phyloP scores from a whole-genome alignment of 2,797 vertebrate genomes.

The Acrossocheilus fasciatus region DNA sequence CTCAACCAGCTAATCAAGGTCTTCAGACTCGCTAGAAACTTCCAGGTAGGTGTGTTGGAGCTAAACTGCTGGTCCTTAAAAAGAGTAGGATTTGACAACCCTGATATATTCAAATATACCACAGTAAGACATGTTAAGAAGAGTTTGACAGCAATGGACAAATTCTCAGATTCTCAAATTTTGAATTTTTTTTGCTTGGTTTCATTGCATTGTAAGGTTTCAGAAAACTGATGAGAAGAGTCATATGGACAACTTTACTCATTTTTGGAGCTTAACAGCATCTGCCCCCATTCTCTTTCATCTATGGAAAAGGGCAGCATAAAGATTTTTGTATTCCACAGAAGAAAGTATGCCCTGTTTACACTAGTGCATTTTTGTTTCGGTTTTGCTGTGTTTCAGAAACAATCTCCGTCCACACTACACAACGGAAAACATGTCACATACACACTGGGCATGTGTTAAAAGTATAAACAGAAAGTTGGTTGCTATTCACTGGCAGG shows the following conservation, averaged over 20 bases:
- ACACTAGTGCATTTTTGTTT: background rate
- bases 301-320: background rate
- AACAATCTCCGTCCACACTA: background rate
- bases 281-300: background rate
- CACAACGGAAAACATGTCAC: background rate
- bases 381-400: background rate
- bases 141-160: background rate
- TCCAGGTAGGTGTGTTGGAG: background rate
- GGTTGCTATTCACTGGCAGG: background rate
- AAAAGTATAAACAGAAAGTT: background rate
- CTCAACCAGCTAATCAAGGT: background rate
- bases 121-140: background rate
- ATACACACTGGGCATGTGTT: background rate
- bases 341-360: background rate
- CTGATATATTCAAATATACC: background rate
- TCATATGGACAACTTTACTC: background rate
- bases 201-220: background rate
- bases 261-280: background rate
- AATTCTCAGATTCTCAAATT: background rate
- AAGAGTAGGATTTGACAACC: background rate
- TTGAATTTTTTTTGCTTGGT: no score
- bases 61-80: background rate
- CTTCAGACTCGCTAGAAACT: background rate
- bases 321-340: background rate
- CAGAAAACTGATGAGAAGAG: background rate